Conservation (phyloP, 2,888 invertebrate genomes). For the Drosophila ochracea region DNA sequence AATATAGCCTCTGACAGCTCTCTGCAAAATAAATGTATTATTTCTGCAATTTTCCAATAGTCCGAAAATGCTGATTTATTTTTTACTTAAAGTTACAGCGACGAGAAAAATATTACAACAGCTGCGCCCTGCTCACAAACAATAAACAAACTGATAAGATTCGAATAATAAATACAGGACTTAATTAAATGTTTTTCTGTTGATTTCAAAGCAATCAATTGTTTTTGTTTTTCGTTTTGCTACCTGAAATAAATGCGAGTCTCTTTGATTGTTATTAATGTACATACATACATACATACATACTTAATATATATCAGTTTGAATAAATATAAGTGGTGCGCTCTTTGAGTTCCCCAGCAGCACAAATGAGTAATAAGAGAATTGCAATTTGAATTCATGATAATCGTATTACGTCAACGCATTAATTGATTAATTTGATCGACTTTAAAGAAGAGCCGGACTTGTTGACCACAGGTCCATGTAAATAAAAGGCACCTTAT, state of each 20-base stretch:
- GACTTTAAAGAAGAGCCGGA: slow-evolving; percentile 31
- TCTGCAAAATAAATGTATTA: not conserved
- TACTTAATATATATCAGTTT: too few species aligned
- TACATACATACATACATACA: not conserved
- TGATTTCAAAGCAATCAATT: slow-evolving; percentile 38
- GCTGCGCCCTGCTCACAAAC: slow-evolving; percentile 3
- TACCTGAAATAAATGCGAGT: not conserved
- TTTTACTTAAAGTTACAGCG: not conserved
- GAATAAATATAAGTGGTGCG: not conserved
- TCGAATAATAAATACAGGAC: slow-evolving; percentile 32
- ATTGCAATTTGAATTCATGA: slow-evolving; percentile 53
- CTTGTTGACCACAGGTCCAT: slow-evolving; percentile 42
- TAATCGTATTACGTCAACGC: slow-evolving; percentile 68
- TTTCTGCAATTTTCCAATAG: not conserved
- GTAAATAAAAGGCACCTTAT: not conserved
- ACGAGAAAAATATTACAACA: not conserved
- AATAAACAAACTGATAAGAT: slow-evolving; percentile 52
- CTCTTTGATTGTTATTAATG: not conserved
- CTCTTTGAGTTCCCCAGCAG: slow-evolving; percentile 26
- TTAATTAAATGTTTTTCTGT: slow-evolving; percentile 40
- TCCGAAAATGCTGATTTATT: slow-evolving; percentile 11
- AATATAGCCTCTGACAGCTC: not conserved
- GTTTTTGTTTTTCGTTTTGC: slow-evolving; percentile 36
- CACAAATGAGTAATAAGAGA: slow-evolving; percentile 5
- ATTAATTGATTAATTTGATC: slow-evolving; percentile 47